phyloP scores from a whole-genome alignment of 1,140 invertebrate species.

The Habropoda laboriosa region DNA sequence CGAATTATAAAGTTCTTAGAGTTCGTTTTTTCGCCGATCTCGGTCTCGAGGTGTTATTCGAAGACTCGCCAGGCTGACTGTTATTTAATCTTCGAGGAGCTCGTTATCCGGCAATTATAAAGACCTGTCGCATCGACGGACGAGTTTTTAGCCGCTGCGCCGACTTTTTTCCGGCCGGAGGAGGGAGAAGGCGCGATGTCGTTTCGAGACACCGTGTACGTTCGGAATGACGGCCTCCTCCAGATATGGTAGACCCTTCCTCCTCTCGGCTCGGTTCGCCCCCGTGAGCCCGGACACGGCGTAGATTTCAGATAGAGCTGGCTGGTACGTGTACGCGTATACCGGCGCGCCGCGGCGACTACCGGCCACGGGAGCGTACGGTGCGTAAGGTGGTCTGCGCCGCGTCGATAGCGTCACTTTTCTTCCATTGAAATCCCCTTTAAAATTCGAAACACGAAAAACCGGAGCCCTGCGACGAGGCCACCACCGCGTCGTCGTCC shows the following conservation, averaged over 20 bases:
- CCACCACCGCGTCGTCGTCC: background rate
- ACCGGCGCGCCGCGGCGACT: background rate
- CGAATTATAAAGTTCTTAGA: slow-evolving; percentile 41
- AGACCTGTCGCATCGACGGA: background rate
- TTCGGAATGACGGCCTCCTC: slow-evolving; percentile 40
- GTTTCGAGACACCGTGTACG: slow-evolving; percentile 49
- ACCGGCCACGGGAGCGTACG: background rate
- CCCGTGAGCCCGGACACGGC: slow-evolving; percentile 7
- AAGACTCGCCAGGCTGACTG: background rate
- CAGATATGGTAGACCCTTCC: slow-evolving; percentile 44
- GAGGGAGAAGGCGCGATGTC: background rate
- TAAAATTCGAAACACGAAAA: slow-evolving; percentile 47
- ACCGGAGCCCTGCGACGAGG: background rate
- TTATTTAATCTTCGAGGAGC: slow-evolving; percentile 42
- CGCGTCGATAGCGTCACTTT: slow-evolving; percentile 39
- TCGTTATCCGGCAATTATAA: slow-evolving; percentile 43
- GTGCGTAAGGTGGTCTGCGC: slow-evolving; percentile 23
- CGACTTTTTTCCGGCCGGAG: background rate
- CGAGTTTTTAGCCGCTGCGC: slow-evolving; percentile 10
- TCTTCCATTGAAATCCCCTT: slow-evolving; percentile 33
- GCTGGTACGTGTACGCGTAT: background rate
- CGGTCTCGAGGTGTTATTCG: slow-evolving; percentile 32
- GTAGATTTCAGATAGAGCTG: slow-evolving; percentile 43
- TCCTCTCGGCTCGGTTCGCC: slow-evolving; percentile 12
- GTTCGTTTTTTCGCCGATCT: background rate